Base-by-base conservation (phyloP, 2,113 vertebrate species). In the Narcine bancroftii region DNA sequence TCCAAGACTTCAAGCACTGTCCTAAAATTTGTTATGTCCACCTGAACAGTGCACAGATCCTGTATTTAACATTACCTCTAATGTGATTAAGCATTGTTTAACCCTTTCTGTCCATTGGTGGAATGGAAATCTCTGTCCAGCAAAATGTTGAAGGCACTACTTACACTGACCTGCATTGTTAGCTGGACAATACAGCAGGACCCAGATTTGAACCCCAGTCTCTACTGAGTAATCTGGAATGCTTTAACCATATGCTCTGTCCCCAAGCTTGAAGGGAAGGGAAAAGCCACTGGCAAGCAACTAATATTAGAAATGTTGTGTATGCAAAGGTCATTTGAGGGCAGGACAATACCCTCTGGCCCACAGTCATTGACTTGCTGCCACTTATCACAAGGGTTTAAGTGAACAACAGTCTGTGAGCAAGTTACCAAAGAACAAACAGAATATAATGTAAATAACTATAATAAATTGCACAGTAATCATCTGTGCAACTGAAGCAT, bases 391-490 rank as follows among this genome's bases (percentile, higher is more conserved):
- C 15, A 15, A n/a, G 81, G 29, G 2, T 85, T 85, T 33, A 85
- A 85, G 60, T 56, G 33, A 85, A 36, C 50, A 56, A 60, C 60
- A 4, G 50, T 60, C 50, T 56, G 81, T 56, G n/a, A 33, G 50
- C 50, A 85, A 85, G 47, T 53, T 50, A 77, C 75, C 75, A 50
- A 45, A 79, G 50, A 85, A 56, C 29, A 33, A 81, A 33, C 26
- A 85, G 81, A 60, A 85, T 53, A 83, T n/a, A 85, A 26, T 85
- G 56, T 85, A 65, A n/a, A 63, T 63, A 39, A 89, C 85, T 89
- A 39, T 39, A 42, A 2, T 29, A 89, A 89, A 63, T n/a, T 36
- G 66, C 36, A 26, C 24, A 69, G 21, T 39, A 91, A 63, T 15
- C 60, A 69, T 39, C 21, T 69, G 10, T 29, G 39, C 10, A 69